Evolutionary conservation across 2,888 invertebrate genomes (phyloP).

Genomic region (Apantesis nais): DNA sequence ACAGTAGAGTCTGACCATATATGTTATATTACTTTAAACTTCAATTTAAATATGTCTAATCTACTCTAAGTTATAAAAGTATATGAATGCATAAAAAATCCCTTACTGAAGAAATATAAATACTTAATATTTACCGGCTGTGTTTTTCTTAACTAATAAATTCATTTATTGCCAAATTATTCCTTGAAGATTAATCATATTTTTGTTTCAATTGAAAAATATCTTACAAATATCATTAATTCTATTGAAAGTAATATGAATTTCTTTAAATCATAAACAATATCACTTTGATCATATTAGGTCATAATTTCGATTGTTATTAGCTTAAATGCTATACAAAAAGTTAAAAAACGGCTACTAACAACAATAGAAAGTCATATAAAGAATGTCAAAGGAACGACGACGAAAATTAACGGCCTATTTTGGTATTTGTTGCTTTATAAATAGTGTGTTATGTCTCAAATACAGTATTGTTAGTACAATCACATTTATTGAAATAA

Average conservation of each 20-base stretch:
- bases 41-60: not conserved
- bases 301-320: not conserved
- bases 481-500: conserved; percentile 62
- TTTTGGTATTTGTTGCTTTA: not conserved
- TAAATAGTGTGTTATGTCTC: conserved; percentile 17
- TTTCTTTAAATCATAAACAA: not conserved
- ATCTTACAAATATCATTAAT: not conserved
- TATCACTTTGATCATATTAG: too few species aligned
- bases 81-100: too few species aligned
- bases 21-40: not conserved
- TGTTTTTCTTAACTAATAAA: not conserved
- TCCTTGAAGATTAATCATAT: not conserved
- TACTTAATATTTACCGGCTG: too few species aligned
- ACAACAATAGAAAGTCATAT: not conserved
- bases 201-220: not conserved
- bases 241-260: too few species aligned
- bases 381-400: too few species aligned
- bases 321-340: not conserved
- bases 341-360: not conserved
- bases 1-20: not conserved
- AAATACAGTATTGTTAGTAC: conserved; percentile 44
- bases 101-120: too few species aligned
- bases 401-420: not conserved
- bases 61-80: not conserved
- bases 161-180: too few species aligned